Evolutionary conservation across 2,888 invertebrate genomes (phyloP).

Genomic region (Thera obeliscata): DNA sequence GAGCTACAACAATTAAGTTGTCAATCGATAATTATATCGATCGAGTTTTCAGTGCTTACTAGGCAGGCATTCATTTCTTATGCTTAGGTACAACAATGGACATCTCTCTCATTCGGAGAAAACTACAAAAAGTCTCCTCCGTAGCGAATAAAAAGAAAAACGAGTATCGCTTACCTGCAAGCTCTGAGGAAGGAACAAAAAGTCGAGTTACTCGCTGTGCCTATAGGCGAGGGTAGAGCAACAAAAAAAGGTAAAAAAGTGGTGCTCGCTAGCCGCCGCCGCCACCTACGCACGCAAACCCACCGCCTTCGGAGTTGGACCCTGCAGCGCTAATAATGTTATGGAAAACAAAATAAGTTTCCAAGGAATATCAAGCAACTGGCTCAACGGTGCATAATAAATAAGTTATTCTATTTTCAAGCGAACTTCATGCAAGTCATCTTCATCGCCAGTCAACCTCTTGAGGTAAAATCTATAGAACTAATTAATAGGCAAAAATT

Average conservation of each 20-base stretch:
- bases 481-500: no score
- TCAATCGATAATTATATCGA: no score
- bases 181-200: slow-evolving; percentile 61
- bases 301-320: slow-evolving; percentile 44
- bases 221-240: slow-evolving; percentile 69
- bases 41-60: no score
- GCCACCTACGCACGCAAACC: slow-evolving; percentile 76
- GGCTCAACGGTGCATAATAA: neutral
- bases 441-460: no score
- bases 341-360: slow-evolving; percentile 10
- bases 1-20: no score
- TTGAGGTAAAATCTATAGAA: no score
- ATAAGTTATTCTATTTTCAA: no score
- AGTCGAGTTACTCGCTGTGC: slow-evolving; percentile 61
- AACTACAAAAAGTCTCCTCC: slow-evolving; percentile 54
- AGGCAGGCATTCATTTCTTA: no score
- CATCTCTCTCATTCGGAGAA: slow-evolving; percentile 32
- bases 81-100: no score
- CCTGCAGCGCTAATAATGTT: slow-evolving; percentile 40
- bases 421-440: no score
- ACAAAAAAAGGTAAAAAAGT: slow-evolving; percentile 75
- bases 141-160: slow-evolving; percentile 70
- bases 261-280: slow-evolving; percentile 64
- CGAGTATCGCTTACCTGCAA: slow-evolving; percentile 75
- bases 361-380: slow-evolving; percentile 1